Evolutionary conservation across 2,113 vertebrate species (phyloP), one percentile per base, ranked within the genome.

Genomic region (Guaruba guarouba): DNA sequence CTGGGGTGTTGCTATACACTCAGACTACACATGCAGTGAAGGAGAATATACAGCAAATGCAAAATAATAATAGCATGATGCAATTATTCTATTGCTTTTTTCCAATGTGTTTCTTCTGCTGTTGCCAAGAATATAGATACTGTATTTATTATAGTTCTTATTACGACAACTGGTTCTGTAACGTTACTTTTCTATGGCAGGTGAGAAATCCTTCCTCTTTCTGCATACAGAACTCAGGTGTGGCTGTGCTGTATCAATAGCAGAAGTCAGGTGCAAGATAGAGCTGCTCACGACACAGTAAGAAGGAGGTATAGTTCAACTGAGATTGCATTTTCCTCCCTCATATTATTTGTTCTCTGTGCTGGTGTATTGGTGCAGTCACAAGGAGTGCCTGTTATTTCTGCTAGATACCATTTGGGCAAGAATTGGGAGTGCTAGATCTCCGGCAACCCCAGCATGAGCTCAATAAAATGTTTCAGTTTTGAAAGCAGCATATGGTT

Each of bases 11-110:
- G 67, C 78, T 89, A 5, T 70, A 41, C 29, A 23, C 62, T 86
- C 77, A 61, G 61, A 35, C 61, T 83, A 57, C 33, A 69, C 61
- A 79, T 0, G 0, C 51, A 75, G 68, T 20, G 43, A 88, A 54
- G 22, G 11, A 91, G 59, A 94, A 90, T 67, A 54, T 81, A 63
- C 4, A 93, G 64, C 61, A 94, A 94, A 92, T 77, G 76, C 43
- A 77, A 87, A 93, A 35, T 63, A 93, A 52, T 86, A 83, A 77
- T 28, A 74, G 31, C 41, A 69, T 2, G 5, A 39, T 39, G 71
- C 68, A 81, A 64, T 77, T 93, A 86, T 86, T 94, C 61, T 73
- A 51, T 11, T 59, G 82, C 54, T 94, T 82, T 46, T 88, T 94
- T 94, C 70, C 37, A 63, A 19, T 15, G 28, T n/a, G 17, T 43